phyloP scores from a whole-genome alignment of 2,113 vertebrate genomes.

The Indicator maculatus region DNA sequence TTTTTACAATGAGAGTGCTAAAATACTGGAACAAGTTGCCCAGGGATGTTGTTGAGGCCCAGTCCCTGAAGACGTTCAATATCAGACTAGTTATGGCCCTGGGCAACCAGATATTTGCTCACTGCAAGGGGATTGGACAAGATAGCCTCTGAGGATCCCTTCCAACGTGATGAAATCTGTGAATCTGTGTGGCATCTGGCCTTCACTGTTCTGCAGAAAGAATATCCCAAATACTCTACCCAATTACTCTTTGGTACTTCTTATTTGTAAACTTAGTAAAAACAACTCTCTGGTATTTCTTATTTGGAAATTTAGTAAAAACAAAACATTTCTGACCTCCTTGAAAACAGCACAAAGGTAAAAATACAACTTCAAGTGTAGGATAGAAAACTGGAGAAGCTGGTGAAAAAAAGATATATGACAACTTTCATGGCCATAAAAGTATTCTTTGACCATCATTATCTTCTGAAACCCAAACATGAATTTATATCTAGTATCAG shows the following conservation, averaged over 20 bases:
- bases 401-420: fast-evolving
- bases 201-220: neutral
- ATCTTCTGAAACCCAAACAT: neutral
- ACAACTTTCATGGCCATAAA: neutral
- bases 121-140: too few species aligned
- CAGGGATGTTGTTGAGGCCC: too few species aligned
- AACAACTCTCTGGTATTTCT: neutral
- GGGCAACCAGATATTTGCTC: too few species aligned
- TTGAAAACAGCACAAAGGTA: neutral
- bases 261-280: neutral
- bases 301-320: neutral
- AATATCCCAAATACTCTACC: neutral
- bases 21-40: too few species aligned
- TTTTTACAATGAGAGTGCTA: too few species aligned
- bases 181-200: too few species aligned
- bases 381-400: neutral
- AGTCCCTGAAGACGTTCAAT: too few species aligned
- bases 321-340: neutral
- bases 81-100: too few species aligned
- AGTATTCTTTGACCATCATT: neutral
- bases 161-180: too few species aligned
- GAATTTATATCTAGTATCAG: neutral
- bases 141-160: too few species aligned
- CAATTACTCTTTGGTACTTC: neutral
- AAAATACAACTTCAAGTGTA: neutral